Evolutionary conservation across 2,113 vertebrate genomes (phyloP), one percentile per base, ranked within the genome.

Genomic region (Alouatta palliata): DNA sequence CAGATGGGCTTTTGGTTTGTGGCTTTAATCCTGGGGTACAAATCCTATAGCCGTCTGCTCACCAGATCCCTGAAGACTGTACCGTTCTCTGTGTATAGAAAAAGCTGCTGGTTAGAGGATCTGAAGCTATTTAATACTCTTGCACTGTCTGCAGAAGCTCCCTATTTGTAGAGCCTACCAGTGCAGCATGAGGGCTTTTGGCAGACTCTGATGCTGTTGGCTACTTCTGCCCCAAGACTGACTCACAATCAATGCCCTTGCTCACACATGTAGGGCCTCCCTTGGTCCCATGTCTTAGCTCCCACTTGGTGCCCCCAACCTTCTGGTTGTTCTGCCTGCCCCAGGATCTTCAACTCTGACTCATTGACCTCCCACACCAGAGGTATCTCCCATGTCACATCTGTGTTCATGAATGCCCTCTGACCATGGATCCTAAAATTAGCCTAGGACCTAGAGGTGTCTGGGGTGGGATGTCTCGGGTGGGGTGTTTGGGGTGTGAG

Each of bases 21-120:
- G 92, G 56, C 90, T 97, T 96, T 90, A 95, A 90, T 97, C 85
- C 71, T 82, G 47, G 45, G 81, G 56, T 58, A 45, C 45, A 68
- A 92, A 68, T 73, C 84, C 76, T 56, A 23, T 58, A 40, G 58
- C 90, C 1, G 0, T 86, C 92, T 49, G 68, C 85, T 95, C n/a
- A 14, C 45, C 35, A 0, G 80, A 45, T 90, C 84, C 90, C 87
- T 32, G 70, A 56, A 40, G 95, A 43, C 56, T 27, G 40, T 30
- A 19, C 25, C 0, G 3, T 43, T 81, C 20, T 91, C 73, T 49
- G 45, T 35, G 21, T 49, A n/a, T 27, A 83, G 27, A 93, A 47
- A 25, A 61, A 64, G 58, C 77, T 77, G 20, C 49, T 47, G 30
- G 81, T 89, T 6, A 71, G 73, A 61, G 58, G 54, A 30, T 47